Evolutionary conservation across 2,888 invertebrate genomes (phyloP), one percentile per base, ranked within the genome.

Genomic region (Thymelicus acteon): DNA sequence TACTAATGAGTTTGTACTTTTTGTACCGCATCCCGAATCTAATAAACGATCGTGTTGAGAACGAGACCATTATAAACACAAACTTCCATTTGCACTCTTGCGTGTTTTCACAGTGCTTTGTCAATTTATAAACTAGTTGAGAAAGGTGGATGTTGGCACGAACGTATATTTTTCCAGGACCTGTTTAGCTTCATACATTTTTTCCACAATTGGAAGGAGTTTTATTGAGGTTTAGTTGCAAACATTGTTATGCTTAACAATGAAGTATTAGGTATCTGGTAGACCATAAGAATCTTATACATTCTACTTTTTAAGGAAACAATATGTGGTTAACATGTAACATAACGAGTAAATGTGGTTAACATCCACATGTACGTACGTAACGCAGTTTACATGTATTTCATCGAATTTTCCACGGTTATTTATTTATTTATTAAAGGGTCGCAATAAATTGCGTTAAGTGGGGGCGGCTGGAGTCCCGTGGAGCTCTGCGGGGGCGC

Each of bases 401-500:
- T 92, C 89, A 93, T 92, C 89, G 92, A 93, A 93, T 93, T 93
- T 92, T 92, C 92, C 84, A 89, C 83, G 85, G 86, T 88, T 92
- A 91, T 92, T 92, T 92, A 93, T 92, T 91, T 92, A 92, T 93
- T 93, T 93, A 93, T 93, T 93, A 92, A 93, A 88, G 92, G 92
- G 89, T 87, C 89, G 84, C 85, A 90, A 93, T 93, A 93, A 93
- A 93, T 93, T 93, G 92, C 86, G 90, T 92, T 93, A 93, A 93
- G 93, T 93, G 93, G 91, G 92, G 93, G 91, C 87, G 91, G 90
- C 82, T 73, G 92, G 85, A 82, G 82, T 77, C 93, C 93, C 85
- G 92, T 85, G 70, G 92, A 72, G 93, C 92, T 75, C 92, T 61
- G 87, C 90, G 82, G 93, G 92, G 86, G 85, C 81, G 84, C 90